These are phyloP conservation scores for Macquaria ambigua DNA, from an alignment of 2,113 vertebrate genomes.

Conservation along the genomic window DNA sequence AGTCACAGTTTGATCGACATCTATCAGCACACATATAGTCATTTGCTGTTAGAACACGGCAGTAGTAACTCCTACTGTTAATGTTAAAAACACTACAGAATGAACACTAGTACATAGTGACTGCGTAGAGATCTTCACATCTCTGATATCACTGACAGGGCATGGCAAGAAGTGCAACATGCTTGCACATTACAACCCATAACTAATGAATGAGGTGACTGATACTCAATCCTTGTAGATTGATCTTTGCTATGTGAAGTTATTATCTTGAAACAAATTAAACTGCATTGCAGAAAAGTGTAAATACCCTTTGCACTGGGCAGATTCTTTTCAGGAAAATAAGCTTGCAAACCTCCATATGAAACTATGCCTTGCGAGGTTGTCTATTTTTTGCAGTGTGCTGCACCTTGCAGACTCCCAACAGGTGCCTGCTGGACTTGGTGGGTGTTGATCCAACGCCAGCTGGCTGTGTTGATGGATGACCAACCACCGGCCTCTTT, in stretches of 20 bases:
- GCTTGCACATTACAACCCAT: neutral
- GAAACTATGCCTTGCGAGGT: neutral
- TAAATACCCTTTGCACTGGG: slow-evolving; percentile 15
- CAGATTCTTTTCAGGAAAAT: neutral
- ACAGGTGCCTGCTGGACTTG: slow-evolving; percentile 78
- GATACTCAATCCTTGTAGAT: neutral
- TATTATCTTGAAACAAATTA: neutral
- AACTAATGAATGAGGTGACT: neutral
- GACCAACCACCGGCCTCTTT: slow-evolving; percentile 65
- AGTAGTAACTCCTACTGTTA: neutral
- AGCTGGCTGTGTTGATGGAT: slow-evolving; percentile 73
- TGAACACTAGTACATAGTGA: neutral
- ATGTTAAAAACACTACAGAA: neutral
- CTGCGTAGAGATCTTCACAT: too few species aligned
- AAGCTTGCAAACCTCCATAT: neutral
- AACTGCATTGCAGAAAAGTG: neutral
- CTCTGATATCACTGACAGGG: neutral
- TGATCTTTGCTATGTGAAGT: neutral
- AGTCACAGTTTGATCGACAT: neutral
- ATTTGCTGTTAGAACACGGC: neutral
- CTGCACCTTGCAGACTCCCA: slow-evolving; percentile 78
- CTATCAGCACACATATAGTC: neutral
- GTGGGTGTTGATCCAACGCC: slow-evolving; percentile 74
- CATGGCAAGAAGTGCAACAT: neutral
- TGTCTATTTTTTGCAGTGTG: slow-evolving; percentile 58